A percentile compares a stretch with the other conserved stretches of the same genome.
phyloP scores from a whole-genome alignment of 2,113 vertebrate species.

The Misgurnus mizolepis region DNA sequence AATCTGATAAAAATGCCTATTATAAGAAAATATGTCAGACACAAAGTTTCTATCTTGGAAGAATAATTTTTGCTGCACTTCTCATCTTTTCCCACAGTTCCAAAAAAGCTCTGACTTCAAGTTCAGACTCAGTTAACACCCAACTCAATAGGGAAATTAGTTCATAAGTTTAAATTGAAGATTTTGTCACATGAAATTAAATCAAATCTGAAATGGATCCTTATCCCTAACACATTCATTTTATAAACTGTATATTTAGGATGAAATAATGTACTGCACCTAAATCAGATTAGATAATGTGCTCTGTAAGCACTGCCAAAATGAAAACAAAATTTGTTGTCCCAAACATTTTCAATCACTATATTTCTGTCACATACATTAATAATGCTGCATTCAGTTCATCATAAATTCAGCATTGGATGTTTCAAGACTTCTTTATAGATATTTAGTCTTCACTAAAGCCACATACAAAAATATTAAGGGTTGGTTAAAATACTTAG shows the following conservation, averaged over 20 bases:
- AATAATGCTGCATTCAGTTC: too few species aligned
- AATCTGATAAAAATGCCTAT: too few species aligned
- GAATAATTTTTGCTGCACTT: conserved; percentile 6
- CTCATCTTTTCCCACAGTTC: not conserved
- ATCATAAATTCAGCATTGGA: too few species aligned
- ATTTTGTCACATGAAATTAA: not conserved
- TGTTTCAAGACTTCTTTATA: too few species aligned
- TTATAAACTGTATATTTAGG: not conserved
- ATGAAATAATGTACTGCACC: not conserved
- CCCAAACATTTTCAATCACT: too few species aligned
- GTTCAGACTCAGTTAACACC: conserved; percentile 11
- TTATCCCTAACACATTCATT: not conserved
- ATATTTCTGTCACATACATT: too few species aligned
- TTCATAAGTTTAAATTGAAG: not conserved
- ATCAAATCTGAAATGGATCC: not conserved
- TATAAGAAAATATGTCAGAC: too few species aligned
- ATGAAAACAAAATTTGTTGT: too few species aligned
- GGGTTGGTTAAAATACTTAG: too few species aligned
- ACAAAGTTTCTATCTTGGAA: not conserved
- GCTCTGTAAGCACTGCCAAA: too few species aligned
- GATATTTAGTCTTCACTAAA: too few species aligned
- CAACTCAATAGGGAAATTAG: conserved; percentile 12
- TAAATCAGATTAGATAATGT: not conserved
- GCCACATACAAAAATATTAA: too few species aligned
- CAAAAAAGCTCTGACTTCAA: conserved; percentile 1